These are phyloP conservation scores for Corythornis madagascariensis DNA, from an alignment of 2,113 vertebrate species.

Conservation along the genomic window DNA sequence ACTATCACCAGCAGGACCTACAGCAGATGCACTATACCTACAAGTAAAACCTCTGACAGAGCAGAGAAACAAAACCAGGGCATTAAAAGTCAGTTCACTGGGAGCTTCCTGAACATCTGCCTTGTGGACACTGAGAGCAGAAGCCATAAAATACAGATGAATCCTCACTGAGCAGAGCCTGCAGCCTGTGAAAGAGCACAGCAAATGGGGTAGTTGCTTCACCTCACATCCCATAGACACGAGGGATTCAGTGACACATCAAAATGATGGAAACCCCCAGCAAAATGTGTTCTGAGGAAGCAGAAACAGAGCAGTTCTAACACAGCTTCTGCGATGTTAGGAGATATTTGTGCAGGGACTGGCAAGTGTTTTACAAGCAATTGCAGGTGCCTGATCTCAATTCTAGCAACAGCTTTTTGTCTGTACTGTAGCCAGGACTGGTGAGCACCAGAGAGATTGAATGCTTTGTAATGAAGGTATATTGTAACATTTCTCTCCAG, in stretches of 20 bases:
- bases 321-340: neutral
- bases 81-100: neutral
- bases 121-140: neutral
- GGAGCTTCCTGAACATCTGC: neutral
- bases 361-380: slow-evolving; percentile 44
- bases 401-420: slow-evolving; percentile 47
- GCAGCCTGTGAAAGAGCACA: neutral
- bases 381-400: slow-evolving; percentile 69
- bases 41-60: neutral
- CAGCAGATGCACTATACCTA: neutral
- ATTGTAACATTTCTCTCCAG: slow-evolving; percentile 78
- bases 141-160: neutral
- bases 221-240: accelerated
- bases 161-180: neutral
- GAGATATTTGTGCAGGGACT: slow-evolving; percentile 32
- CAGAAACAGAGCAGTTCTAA: neutral
- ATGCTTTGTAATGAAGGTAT: slow-evolving; percentile 77
- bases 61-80: neutral
- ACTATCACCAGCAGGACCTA: neutral
- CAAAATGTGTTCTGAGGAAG: neutral
- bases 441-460: slow-evolving; percentile 58
- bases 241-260: neutral
- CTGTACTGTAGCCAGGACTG: slow-evolving; percentile 57
- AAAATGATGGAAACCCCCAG: neutral
- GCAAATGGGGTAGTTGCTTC: neutral